These are phyloP conservation scores for Glaucopsyche alexis DNA, from an alignment of 2,888 invertebrate genomes.

Conservation along the genomic window DNA sequence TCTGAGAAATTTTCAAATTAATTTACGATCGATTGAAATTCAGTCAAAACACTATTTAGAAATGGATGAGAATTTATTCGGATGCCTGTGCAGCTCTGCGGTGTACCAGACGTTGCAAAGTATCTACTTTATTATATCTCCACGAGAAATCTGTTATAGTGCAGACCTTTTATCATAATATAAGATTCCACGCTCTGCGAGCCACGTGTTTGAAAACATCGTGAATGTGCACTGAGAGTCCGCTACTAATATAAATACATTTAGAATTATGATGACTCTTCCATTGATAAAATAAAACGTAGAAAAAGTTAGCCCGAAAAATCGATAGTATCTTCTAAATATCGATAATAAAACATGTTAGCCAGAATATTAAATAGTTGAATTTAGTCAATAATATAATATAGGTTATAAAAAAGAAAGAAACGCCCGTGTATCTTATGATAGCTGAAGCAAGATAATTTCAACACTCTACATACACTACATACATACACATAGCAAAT, in stretches of 20 bases:
- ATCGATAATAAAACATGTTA: neutral
- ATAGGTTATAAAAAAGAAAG: neutral
- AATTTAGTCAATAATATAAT: neutral
- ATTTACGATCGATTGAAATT: too few species aligned
- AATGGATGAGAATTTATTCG: slow-evolving; percentile 35
- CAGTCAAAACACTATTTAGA: neutral
- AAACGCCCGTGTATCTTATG: neutral
- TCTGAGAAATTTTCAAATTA: too few species aligned
- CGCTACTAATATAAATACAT: too few species aligned
- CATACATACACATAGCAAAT: too few species aligned
- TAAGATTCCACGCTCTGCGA: neutral
- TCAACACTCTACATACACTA: too few species aligned
- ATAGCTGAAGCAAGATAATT: neutral
- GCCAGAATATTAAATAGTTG: neutral
- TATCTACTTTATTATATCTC: slow-evolving; percentile 42
- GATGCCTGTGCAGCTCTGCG: slow-evolving; percentile 34
- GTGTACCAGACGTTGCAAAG: slow-evolving; percentile 40
- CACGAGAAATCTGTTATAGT: slow-evolving; percentile 40
- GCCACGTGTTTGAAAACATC: neutral
- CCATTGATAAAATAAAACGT: too few species aligned
- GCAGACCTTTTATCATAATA: slow-evolving; percentile 31
- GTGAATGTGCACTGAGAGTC: too few species aligned
- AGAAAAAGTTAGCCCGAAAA: too few species aligned
- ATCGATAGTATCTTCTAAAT: too few species aligned
- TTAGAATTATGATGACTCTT: too few species aligned